Percentiles rank a stretch among this genome's conserved stretches.
Conservation (phyloP, 2,888 invertebrate species). For the Watsonalla cultraria region DNA sequence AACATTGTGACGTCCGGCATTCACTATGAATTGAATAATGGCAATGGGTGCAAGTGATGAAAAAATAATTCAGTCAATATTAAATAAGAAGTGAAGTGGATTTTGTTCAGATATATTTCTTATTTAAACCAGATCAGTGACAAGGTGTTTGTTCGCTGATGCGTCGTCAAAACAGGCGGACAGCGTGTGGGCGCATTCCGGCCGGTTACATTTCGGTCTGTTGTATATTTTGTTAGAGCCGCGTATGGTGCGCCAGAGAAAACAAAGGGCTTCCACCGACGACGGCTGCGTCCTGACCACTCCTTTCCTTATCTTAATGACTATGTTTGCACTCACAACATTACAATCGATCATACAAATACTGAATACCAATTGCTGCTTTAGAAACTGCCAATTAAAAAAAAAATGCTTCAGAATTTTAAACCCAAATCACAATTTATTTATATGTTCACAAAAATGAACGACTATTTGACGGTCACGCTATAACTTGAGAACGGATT, state of each 20-base stretch:
- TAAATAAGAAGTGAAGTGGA: too few species aligned
- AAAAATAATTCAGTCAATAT: too few species aligned
- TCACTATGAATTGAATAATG: too few species aligned
- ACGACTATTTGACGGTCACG: too few species aligned
- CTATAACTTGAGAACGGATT: too few species aligned
- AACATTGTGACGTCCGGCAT: too few species aligned
- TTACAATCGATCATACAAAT: background rate
- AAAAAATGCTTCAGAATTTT: too few species aligned
- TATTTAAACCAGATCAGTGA: background rate
- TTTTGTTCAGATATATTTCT: too few species aligned
- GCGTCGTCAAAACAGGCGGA: conserved; percentile 45
- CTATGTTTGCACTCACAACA: background rate
- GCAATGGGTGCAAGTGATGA: too few species aligned
- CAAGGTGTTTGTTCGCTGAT: conserved; percentile 30
- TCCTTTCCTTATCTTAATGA: conserved; percentile 30
- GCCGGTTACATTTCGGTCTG: conserved; percentile 62
- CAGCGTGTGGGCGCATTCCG: conserved; percentile 57
- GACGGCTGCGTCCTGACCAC: conserved; percentile 57
- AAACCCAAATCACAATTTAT: too few species aligned
- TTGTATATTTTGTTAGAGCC: conserved; percentile 70
- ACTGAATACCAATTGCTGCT: background rate
- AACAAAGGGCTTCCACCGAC: conserved; percentile 51
- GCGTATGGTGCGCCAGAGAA: conserved; percentile 50
- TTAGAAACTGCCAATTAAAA: too few species aligned
- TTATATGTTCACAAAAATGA: too few species aligned